phyloP scores from a whole-genome alignment of 2,113 vertebrate genomes.

The Apeltes quadracus region DNA sequence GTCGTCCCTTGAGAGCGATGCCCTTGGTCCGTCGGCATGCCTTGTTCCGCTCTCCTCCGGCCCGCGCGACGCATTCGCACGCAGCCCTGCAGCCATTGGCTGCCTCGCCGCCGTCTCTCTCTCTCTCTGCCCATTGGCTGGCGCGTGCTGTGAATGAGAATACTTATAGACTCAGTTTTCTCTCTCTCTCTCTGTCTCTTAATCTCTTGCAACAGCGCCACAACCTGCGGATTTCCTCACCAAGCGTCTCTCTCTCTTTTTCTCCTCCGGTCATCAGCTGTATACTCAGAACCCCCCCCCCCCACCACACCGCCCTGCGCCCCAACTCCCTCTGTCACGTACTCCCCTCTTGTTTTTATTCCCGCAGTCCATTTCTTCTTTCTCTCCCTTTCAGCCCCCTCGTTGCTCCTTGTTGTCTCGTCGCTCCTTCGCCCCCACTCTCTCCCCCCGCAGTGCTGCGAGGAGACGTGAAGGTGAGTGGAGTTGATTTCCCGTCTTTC shows the following conservation, averaged over 20 bases:
- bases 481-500: slow-evolving; percentile 48
- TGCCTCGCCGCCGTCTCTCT: slow-evolving; percentile 16
- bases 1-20: slow-evolving; percentile 29
- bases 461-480: slow-evolving; percentile 72
- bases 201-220: slow-evolving; percentile 62
- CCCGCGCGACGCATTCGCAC: not conserved
- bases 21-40: slow-evolving; percentile 73
- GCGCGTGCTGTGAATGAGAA: slow-evolving; percentile 57
- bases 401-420: not conserved
- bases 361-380: not conserved
- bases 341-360: not conserved
- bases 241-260: slow-evolving; percentile 31
- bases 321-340: slow-evolving; percentile 27
- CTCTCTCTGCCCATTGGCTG: slow-evolving; percentile 61
- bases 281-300: not conserved
- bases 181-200: slow-evolving; percentile 10
- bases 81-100: slow-evolving; percentile 52
- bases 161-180: slow-evolving; percentile 58
- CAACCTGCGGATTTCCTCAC: slow-evolving; percentile 72
- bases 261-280: slow-evolving; percentile 50
- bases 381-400: slow-evolving; percentile 1
- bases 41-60: slow-evolving; percentile 16
- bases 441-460: slow-evolving; percentile 48
- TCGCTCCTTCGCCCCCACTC: slow-evolving; percentile 35
- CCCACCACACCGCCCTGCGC: no score